A percentile compares a stretch with the other conserved stretches of the same genome.
phyloP scores from a whole-genome alignment of 2,113 vertebrate species.

The Callorhinus ursinus region DNA sequence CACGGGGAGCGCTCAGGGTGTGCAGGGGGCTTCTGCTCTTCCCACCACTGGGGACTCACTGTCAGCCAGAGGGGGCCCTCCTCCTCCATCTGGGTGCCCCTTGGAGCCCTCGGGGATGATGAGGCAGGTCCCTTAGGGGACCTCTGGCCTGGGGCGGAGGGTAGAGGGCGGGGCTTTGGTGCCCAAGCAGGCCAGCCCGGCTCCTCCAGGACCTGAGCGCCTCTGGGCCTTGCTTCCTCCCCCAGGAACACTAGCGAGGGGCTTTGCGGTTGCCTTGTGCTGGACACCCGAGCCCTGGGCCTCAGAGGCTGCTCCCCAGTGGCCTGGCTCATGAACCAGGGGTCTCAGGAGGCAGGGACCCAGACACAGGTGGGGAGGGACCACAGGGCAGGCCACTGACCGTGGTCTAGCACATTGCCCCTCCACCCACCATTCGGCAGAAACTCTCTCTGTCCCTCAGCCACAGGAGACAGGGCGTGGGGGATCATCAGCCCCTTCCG shows the following conservation, averaged over 20 bases:
- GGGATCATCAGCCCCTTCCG: background rate
- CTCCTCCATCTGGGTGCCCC: too few relatives aligned
- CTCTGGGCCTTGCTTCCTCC: background rate
- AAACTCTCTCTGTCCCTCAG: background rate
- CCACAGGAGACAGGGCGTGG: background rate
- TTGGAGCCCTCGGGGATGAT: background rate
- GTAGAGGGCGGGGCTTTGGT: background rate
- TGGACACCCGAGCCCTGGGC: background rate
- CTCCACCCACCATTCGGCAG: background rate
- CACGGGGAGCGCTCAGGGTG: accelerated
- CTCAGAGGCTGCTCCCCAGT: background rate
- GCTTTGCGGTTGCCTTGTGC: too few relatives aligned
- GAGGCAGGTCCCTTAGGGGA: background rate
- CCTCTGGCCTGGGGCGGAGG: background rate
- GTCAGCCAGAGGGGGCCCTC: accelerated
- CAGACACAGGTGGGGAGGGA: background rate
- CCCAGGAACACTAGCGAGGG: background rate
- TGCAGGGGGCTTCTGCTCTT: background rate
- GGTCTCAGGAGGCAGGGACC: background rate
- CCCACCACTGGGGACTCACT: accelerated
- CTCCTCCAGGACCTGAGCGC: too few relatives aligned
- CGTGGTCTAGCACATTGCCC: accelerated
- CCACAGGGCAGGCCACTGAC: too few relatives aligned
- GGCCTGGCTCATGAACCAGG: background rate
- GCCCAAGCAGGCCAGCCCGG: too few relatives aligned